Conservation (phyloP, 2,888 invertebrate species). For the Trachelus iudaicus region DNA sequence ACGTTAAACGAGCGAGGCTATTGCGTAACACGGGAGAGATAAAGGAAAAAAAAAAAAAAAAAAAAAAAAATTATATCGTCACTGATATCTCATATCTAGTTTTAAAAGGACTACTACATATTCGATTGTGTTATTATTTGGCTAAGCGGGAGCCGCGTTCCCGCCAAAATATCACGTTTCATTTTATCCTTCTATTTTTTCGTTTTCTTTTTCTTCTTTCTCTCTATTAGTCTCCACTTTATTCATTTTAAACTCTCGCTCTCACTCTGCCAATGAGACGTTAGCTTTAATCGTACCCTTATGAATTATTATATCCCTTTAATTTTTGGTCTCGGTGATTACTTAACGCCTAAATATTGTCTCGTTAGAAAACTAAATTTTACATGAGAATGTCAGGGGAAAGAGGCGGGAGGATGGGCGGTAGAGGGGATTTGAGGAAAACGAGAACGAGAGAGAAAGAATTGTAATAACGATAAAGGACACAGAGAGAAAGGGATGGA, state of each 20-base stretch:
- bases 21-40: slow-evolving; percentile 19
- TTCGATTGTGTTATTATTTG: slow-evolving; percentile 8
- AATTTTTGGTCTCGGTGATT: slow-evolving; percentile 62
- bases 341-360: slow-evolving; percentile 64
- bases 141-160: slow-evolving; percentile 11
- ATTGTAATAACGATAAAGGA: background rate
- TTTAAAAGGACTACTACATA: background rate
- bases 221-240: slow-evolving; percentile 5
- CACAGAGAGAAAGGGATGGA: background rate
- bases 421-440: background rate
- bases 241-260: slow-evolving; percentile 4
- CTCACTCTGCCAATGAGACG: slow-evolving; percentile 11
- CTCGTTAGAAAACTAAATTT: slow-evolving; percentile 49
- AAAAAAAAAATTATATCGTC: slow-evolving; percentile 13
- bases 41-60: slow-evolving; percentile 11
- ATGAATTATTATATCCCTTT: slow-evolving; percentile 49
- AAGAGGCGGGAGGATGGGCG: background rate
- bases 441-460: background rate
- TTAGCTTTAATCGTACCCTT: slow-evolving; percentile 30
- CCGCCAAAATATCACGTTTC: slow-evolving; percentile 29
- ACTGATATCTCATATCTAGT: background rate
- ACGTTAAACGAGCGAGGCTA: slow-evolving; percentile 10
- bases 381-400: slow-evolving; percentile 5
- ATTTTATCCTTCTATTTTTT: slow-evolving; percentile 27
- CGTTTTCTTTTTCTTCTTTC: slow-evolving; percentile 11